Evolutionary conservation across 2,888 invertebrate species (phyloP).

Genomic region (Andrena bucephala): DNA sequence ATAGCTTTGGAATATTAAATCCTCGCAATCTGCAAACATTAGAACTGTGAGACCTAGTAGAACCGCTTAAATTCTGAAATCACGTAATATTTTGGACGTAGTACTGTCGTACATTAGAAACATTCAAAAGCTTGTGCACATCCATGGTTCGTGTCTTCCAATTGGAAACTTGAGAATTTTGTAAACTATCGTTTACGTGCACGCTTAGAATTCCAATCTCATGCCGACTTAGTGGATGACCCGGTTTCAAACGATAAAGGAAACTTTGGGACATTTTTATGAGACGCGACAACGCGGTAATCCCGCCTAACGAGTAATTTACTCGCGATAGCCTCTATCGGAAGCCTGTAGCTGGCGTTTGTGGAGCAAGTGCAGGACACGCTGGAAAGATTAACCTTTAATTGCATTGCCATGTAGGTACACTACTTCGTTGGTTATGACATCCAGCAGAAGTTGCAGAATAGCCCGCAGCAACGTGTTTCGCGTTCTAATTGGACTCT

Average conservation of each 20-base stretch:
- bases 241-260: neutral
- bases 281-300: neutral
- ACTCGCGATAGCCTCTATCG: neutral
- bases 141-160: too few relatives aligned
- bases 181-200: neutral
- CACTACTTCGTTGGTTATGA: constrained; percentile 58
- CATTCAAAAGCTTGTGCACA: too few relatives aligned
- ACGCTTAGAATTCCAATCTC: neutral
- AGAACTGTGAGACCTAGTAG: too few relatives aligned
- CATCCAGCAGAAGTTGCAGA: constrained; percentile 46
- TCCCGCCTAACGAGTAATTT: constrained; percentile 10
- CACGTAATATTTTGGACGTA: too few relatives aligned
- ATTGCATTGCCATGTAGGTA: constrained; percentile 63
- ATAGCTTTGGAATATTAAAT: too few relatives aligned
- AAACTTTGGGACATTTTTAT: neutral
- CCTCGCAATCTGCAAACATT: too few relatives aligned
- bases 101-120: too few relatives aligned
- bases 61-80: too few relatives aligned
- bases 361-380: constrained; percentile 8
- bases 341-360: constrained; percentile 7
- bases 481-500: constrained; percentile 62
- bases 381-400: constrained; percentile 66
- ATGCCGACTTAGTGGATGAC: neutral
- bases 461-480: constrained; percentile 37
- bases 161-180: neutral